phyloP scores from a whole-genome alignment of 2,888 invertebrate species.

The Dyspetes luteomarginatus region DNA sequence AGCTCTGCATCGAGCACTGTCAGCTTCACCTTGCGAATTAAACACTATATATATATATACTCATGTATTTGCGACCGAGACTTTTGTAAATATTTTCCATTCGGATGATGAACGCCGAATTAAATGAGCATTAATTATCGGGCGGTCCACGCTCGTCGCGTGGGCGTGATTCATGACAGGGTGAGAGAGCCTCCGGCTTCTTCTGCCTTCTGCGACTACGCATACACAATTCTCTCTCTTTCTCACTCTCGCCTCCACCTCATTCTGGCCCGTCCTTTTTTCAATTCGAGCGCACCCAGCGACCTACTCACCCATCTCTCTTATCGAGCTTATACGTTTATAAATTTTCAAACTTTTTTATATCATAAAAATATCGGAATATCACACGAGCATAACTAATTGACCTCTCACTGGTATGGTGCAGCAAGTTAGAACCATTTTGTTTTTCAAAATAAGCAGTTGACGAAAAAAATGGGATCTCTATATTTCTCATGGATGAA shows the following conservation, averaged over 20 bases:
- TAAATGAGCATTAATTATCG: slow-evolving; percentile 82
- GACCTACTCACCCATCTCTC: slow-evolving; percentile 9
- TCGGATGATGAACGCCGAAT: slow-evolving; percentile 81
- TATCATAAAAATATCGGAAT: background rate
- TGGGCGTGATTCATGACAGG: slow-evolving; percentile 81
- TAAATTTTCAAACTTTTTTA: background rate
- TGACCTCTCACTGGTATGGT: no score
- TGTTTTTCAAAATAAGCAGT: no score
- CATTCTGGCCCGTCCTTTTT: background rate
- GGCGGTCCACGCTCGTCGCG: slow-evolving; percentile 76
- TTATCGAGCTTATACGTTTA: background rate
- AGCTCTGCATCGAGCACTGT: slow-evolving; percentile 20
- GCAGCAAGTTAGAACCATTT: no score
- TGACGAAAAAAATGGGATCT: background rate
- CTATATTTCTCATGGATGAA: background rate
- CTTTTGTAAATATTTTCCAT: slow-evolving; percentile 79
- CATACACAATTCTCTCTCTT: slow-evolving; percentile 38
- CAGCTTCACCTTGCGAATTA: slow-evolving; percentile 21
- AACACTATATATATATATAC: slow-evolving; percentile 2
- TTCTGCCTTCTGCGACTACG: slow-evolving; percentile 59
- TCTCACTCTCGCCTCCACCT: background rate
- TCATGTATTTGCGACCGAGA: slow-evolving; percentile 42
- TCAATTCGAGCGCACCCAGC: background rate
- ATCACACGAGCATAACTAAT: no score
- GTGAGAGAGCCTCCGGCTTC: slow-evolving; percentile 71